Percentiles rank a stretch among this genome's conserved stretches.
Conservation (phyloP, 2,113 vertebrate species). For the Mormoops blainvillei region DNA sequence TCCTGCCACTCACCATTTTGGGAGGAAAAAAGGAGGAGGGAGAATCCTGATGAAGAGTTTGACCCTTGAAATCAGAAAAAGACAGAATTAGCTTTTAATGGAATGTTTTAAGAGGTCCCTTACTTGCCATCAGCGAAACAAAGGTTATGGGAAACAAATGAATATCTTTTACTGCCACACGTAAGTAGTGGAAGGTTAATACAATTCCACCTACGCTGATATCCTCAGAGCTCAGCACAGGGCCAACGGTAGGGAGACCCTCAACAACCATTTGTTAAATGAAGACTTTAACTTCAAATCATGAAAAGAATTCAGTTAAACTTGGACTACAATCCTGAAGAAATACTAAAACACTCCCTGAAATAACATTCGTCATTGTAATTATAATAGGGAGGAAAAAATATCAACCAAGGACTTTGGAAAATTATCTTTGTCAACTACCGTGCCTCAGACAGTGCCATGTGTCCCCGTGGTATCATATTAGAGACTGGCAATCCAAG, state of each 20-base stretch:
- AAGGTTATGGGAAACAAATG: background rate
- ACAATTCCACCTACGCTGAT: background rate
- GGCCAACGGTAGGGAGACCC: background rate
- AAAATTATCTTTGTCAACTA: background rate
- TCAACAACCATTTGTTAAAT: background rate
- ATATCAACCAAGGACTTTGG: background rate
- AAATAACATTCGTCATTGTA: conserved; percentile 4
- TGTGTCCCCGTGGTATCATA: background rate
- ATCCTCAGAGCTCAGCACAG: background rate
- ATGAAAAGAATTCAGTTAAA: background rate
- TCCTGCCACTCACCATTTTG: background rate
- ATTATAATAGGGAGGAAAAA: background rate
- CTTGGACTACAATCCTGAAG: background rate
- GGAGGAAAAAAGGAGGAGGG: background rate
- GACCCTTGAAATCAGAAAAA: conserved; percentile 3
- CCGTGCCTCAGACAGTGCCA: background rate
- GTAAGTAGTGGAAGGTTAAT: background rate
- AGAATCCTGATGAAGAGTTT: background rate
- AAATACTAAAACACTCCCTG: conserved; percentile 37
- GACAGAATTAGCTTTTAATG: background rate
- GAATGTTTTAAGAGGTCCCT: background rate
- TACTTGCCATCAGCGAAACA: background rate
- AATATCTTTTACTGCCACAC: background rate
- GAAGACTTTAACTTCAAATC: background rate
- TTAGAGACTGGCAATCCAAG: too few relatives aligned